Evolutionary conservation across 2,888 invertebrate genomes (phyloP).

Genomic region (Drosophila testacea): DNA sequence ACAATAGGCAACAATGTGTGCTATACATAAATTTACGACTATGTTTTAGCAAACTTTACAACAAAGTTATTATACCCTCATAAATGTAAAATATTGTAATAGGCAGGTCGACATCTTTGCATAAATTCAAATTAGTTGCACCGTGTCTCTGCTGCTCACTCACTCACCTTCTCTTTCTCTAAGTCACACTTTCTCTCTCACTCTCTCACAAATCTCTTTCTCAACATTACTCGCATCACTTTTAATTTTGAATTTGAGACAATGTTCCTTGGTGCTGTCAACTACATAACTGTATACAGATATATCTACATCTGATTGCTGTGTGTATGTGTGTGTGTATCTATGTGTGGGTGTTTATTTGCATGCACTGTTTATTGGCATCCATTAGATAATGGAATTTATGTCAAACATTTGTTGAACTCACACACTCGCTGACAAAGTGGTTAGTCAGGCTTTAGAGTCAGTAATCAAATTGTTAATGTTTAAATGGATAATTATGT

Average conservation of each 20-base stretch:
- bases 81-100: constrained; percentile 17
- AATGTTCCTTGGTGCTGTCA: constrained; percentile 67
- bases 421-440: constrained; percentile 18
- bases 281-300: constrained; percentile 47
- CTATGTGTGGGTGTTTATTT: constrained; percentile 20
- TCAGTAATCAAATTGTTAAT: constrained; percentile 3
- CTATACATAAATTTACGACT: constrained; percentile 1
- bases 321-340: constrained; percentile 1
- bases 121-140: constrained; percentile 77
- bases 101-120: constrained; percentile 41
- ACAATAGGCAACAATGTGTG: background rate
- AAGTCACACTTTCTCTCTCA: background rate
- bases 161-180: background rate
- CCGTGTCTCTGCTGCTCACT: constrained; percentile 3
- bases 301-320: constrained; percentile 53
- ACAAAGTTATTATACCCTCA: constrained; percentile 17
- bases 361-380: constrained; percentile 68
- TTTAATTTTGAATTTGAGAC: constrained; percentile 71
- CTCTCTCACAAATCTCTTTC: background rate
- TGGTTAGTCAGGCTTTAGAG: background rate
- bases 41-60: constrained; percentile 1
- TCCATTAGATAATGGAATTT: constrained; percentile 79
- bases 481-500: constrained; percentile 2
- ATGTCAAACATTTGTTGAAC: constrained; percentile 62
- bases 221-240: constrained; percentile 63